Evolutionary conservation across 2,888 invertebrate species (phyloP).

Genomic region (Iselma pallidipennis): DNA sequence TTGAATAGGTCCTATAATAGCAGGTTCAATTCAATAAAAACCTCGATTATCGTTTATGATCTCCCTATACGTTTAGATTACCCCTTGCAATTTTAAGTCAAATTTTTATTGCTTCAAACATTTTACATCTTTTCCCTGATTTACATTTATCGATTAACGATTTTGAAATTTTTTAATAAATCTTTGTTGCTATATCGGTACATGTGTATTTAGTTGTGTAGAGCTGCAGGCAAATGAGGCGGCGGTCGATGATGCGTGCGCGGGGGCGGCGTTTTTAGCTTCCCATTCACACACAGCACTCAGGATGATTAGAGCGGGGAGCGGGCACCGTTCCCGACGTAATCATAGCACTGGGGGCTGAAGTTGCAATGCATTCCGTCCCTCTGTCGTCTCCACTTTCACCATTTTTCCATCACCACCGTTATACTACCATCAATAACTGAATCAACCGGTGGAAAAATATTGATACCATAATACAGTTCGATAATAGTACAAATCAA

Average conservation of each 20-base stretch:
- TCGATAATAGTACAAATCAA: background rate
- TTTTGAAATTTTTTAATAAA: too few species aligned
- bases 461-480: background rate
- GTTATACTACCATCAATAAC: constrained; percentile 4
- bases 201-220: constrained; percentile 22
- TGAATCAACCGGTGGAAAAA: background rate
- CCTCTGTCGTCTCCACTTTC: background rate
- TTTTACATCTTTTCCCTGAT: too few species aligned
- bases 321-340: constrained; percentile 37
- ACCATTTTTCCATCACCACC: constrained; percentile 5
- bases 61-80: background rate
- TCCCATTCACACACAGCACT: constrained; percentile 31
- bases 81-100: background rate
- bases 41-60: background rate
- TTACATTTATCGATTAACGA: too few species aligned
- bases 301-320: constrained; percentile 43
- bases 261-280: constrained; percentile 32
- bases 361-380: constrained; percentile 6
- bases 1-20: background rate
- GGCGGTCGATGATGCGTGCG: constrained; percentile 42
- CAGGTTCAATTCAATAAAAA: background rate
- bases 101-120: too few species aligned
- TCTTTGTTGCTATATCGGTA: constrained; percentile 16
- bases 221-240: constrained; percentile 41
- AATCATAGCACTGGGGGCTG: constrained; percentile 30